phyloP scores from a whole-genome alignment of 2,888 invertebrate species.

The Dynastes hyllus region DNA sequence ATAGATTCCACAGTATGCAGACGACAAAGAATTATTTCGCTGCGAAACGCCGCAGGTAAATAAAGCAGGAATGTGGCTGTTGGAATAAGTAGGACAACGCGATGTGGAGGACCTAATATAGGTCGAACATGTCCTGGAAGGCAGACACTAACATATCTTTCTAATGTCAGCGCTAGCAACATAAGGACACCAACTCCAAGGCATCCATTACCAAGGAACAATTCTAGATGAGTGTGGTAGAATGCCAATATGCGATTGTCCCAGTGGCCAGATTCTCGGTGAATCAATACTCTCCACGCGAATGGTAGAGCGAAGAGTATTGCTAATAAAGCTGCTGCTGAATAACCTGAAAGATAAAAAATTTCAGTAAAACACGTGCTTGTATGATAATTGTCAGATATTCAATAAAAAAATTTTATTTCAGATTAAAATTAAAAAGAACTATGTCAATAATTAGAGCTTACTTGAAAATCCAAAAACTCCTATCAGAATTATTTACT shows the following conservation, averaged over 20 bases:
- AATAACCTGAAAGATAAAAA: conserved; percentile 76
- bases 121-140: conserved; percentile 81
- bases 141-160: conserved; percentile 84
- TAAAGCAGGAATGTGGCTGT: conserved; percentile 79
- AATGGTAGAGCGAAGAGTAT: conserved; percentile 82
- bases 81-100: conserved; percentile 78
- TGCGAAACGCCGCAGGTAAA: conserved; percentile 80
- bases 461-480: too few species aligned
- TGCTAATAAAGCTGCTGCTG: conserved; percentile 84
- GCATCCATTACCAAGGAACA: conserved; percentile 82
- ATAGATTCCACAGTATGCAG: conserved; percentile 71
- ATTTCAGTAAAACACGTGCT: neutral
- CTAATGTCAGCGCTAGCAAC: conserved; percentile 82
- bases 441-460: too few species aligned
- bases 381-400: too few species aligned
- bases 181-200: conserved; percentile 85
- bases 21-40: conserved; percentile 75
- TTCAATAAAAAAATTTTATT: too few species aligned
- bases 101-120: conserved; percentile 77
- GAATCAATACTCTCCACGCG: conserved; percentile 78
- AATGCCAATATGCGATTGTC: conserved; percentile 78
- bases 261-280: conserved; percentile 80
- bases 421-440: too few species aligned
- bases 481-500: too few species aligned
- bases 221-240: conserved; percentile 81